Evolutionary conservation across 2,113 vertebrate genomes (phyloP).

Genomic region (Brevimyrus niger): DNA sequence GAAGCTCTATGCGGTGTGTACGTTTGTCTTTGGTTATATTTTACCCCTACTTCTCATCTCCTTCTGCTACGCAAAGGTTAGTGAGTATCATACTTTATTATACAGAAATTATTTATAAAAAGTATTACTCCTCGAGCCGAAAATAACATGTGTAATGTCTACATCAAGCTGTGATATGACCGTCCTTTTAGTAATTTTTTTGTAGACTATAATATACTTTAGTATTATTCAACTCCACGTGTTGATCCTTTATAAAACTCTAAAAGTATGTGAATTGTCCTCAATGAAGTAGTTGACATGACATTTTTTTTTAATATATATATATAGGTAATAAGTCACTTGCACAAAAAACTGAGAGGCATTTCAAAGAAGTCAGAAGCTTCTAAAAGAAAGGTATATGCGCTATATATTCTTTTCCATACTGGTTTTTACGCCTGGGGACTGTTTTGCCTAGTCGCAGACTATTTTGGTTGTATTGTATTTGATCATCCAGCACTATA

Average conservation of each 20-base stretch:
- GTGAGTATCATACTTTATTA: conserved; percentile 19
- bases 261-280: neutral
- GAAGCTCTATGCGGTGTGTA: conserved; percentile 85
- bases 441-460: neutral
- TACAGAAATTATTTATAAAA: neutral
- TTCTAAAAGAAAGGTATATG: conserved; percentile 94
- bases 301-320: conserved; percentile 8
- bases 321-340: conserved; percentile 86
- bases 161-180: neutral
- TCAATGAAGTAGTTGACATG: neutral
- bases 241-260: neutral
- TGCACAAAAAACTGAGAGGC: conserved; percentile 91
- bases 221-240: neutral
- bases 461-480: neutral
- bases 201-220: neutral
- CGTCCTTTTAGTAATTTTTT: neutral
- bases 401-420: neutral
- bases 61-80: conserved; percentile 96
- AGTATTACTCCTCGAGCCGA: neutral
- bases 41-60: conserved; percentile 86
- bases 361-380: conserved; percentile 96
- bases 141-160: neutral
- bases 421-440: conserved; percentile 3
- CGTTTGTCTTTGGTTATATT: conserved; percentile 87
- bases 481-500: neutral